phyloP scores from a whole-genome alignment of 2,888 invertebrate species.

The Diploptera punctata region DNA sequence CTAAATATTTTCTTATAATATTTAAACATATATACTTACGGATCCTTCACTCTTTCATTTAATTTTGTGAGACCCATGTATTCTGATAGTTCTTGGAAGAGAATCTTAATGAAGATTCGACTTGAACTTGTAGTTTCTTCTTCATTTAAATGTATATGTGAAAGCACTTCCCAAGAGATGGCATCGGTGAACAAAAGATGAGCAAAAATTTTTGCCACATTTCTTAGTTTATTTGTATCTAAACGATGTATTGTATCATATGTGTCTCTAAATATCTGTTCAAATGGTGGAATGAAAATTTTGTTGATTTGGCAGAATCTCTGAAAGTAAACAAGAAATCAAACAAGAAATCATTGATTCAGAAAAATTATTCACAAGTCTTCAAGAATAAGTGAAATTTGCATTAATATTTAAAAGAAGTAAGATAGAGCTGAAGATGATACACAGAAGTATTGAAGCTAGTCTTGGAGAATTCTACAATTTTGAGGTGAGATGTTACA shows the following conservation, averaged over 20 bases:
- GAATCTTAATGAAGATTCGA: constrained; percentile 95
- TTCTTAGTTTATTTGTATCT: constrained; percentile 93
- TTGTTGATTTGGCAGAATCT: constrained; percentile 92
- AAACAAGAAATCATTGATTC: too few species aligned
- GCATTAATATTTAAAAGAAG: too few species aligned
- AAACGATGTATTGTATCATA: constrained; percentile 94
- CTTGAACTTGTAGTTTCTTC: constrained; percentile 98
- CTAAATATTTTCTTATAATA: too few species aligned
- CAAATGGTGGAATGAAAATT: constrained; percentile 91
- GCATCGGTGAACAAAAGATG: constrained; percentile 96
- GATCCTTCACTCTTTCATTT: constrained; percentile 89
- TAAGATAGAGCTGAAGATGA: too few species aligned
- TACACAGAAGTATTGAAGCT: too few species aligned
- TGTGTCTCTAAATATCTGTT: constrained; percentile 93
- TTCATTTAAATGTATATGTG: constrained; percentile 90
- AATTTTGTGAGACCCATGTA: constrained; percentile 94
- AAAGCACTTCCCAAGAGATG: constrained; percentile 93
- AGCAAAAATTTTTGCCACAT: constrained; percentile 96
- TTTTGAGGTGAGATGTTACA: too few species aligned
- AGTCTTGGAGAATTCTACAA: too few species aligned
- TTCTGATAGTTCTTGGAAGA: constrained; percentile 96
- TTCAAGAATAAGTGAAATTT: too few species aligned
- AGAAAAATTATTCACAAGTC: too few species aligned
- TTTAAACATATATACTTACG: constrained; percentile 63
- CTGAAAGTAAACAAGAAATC: constrained; percentile 52